phyloP scores from a whole-genome alignment of 2,888 invertebrate genomes.

The Acholoe squamosa region DNA sequence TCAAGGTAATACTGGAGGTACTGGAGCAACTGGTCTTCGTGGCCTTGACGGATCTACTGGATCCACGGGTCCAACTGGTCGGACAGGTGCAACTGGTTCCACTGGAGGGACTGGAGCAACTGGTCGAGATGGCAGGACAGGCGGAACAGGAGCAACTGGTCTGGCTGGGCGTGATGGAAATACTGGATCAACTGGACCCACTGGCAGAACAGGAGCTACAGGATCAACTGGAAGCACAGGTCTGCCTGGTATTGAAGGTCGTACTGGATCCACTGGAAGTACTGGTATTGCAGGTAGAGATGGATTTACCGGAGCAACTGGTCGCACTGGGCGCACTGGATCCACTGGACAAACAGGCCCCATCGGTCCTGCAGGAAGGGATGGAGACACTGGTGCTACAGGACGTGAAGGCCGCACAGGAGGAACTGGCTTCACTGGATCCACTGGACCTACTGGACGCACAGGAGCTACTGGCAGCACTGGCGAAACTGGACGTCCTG shows the following conservation, averaged over 20 bases:
- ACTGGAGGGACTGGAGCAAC: conserved; percentile 59
- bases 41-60: conserved; percentile 66
- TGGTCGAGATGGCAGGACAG: conserved; percentile 52
- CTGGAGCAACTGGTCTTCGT: conserved; percentile 62
- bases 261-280: conserved; percentile 66
- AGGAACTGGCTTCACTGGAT: conserved; percentile 65
- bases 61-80: conserved; percentile 50
- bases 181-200: conserved; percentile 65
- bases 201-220: conserved; percentile 63
- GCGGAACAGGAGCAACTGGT: conserved; percentile 64
- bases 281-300: conserved; percentile 64
- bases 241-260: conserved; percentile 65
- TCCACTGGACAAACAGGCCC: conserved; percentile 64
- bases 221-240: conserved; percentile 66
- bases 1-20: conserved; percentile 60
- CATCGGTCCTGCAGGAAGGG: conserved; percentile 57
- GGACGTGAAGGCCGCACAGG: conserved; percentile 67
- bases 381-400: conserved; percentile 65
- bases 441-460: conserved; percentile 64
- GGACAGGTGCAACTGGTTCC: conserved; percentile 63
- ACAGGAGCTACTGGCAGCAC: conserved; percentile 63
- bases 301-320: conserved; percentile 66
- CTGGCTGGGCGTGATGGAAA: conserved; percentile 63
- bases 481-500: conserved; percentile 65
- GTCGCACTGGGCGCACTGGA: conserved; percentile 65